Evolutionary conservation across 2,113 vertebrate genomes (phyloP), one percentile per base, ranked within the genome.

Genomic region (Rhinopomastus cyanomelas): DNA sequence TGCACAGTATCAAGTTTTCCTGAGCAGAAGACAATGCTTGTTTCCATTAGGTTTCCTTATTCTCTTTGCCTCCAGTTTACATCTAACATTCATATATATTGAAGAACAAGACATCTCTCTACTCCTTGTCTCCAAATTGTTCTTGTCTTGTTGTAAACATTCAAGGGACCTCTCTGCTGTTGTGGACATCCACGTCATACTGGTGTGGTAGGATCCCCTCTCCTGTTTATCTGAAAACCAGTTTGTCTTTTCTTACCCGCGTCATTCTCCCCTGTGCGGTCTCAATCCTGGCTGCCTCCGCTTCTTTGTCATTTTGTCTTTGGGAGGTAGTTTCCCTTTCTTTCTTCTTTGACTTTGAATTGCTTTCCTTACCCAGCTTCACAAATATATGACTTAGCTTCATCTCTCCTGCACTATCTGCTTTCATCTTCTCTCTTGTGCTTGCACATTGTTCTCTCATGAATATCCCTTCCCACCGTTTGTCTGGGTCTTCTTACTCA

Each of bases 331-430:
- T 84, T 96, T 95, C 57, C 51, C 27, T 92, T 86, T 51, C 53
- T 95, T 94, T 94, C 73, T 95, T 94, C 90, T 94, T 79, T 81
- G 74, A 30, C 18, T 95, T 53, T 65, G 53, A 88, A 78, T 39
- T 88, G 49, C 89, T 84, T 84, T 68, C 53, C 49, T 79, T 78
- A 49, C 78, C 46, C 49, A 90, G 26, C 0, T 77, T n/a, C 83
- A 86, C 26, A 52, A n/a, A 71, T 48, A 19, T 44, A 8, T 52
- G 71, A 37, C 53, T 84, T 51, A 53, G 74, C 53, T 81, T 81
- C 32, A 32, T 65, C 66, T 75, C 65, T 81, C 36, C 52, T 22
- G 12, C 62, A 65, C 30, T 39, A 71, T 57, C 44, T 36, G n/a
- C 75, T 75, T 68, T 49, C 61, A 84, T 51, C 21, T n/a, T 36